Conservation (phyloP, 2,797 vertebrate species). For the Premnoplex brunnescens region DNA sequence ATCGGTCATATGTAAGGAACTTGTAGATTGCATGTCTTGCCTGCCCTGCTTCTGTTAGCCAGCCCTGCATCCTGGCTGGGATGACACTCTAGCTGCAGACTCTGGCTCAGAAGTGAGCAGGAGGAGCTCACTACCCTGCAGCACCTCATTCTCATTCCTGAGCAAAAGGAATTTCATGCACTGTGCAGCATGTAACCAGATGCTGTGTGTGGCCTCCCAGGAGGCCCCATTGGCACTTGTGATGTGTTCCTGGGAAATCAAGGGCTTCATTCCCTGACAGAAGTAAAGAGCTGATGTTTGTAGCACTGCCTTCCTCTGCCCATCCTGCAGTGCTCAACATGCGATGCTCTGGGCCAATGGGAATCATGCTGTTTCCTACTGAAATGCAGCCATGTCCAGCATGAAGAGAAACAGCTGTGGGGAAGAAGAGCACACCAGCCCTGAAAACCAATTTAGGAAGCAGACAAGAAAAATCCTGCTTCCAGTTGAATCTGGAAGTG, state of each 20-base stretch:
- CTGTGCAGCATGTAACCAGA: not conserved
- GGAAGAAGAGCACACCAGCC: not conserved
- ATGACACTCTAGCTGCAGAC: not conserved
- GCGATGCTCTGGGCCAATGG: rapidly evolving
- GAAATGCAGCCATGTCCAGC: not conserved
- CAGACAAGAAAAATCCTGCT: not conserved
- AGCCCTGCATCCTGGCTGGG: not conserved
- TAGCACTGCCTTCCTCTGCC: not conserved
- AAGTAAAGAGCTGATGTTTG: not conserved
- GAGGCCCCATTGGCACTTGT: not conserved
- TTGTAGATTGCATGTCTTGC: not conserved
- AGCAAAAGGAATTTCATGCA: not conserved
- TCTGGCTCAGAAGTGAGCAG: not conserved
- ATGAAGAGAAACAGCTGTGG: conserved; percentile 29
- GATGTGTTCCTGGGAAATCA: not conserved
- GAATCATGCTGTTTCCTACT: not conserved
- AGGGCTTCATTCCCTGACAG: not conserved
- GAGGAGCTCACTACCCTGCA: not conserved
- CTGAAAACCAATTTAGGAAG: not conserved
- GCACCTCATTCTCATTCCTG: not conserved
- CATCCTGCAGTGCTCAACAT: not conserved
- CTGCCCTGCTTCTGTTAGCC: not conserved
- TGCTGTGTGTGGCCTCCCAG: not conserved
- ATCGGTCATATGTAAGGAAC: not conserved
- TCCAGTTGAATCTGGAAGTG: not conserved